These are phyloP conservation scores for Ptychadena robeensis DNA, from an alignment of 2,797 vertebrate species.

Conservation along the genomic window DNA sequence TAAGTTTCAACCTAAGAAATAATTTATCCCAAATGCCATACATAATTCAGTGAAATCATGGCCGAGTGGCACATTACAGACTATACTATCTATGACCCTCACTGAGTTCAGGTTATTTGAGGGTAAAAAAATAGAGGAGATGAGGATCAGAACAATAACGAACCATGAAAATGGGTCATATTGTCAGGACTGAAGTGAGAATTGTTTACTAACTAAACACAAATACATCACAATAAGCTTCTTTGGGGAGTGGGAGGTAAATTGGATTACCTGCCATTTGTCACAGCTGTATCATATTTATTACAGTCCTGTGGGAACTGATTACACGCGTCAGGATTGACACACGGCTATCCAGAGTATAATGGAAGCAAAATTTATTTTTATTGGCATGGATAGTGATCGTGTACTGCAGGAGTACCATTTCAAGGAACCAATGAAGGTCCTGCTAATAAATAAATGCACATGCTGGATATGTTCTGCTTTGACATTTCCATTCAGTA, in stretches of 20 bases:
- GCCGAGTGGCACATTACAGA: neutral
- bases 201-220: slow-evolving; percentile 3
- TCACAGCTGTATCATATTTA: neutral
- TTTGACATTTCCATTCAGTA: neutral
- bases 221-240: slow-evolving; percentile 11
- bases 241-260: neutral
- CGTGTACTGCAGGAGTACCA: neutral
- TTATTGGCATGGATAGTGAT: neutral
- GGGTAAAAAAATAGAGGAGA: neutral
- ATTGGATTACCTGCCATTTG: slow-evolving; percentile 8
- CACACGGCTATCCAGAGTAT: neutral
- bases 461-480: neutral
- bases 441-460: neutral
- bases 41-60: neutral
- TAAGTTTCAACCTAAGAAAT: neutral
- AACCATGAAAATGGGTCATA: neutral
- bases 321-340: neutral
- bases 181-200: neutral
- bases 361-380: neutral
- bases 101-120: neutral
- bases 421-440: neutral
- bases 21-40: neutral
- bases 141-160: neutral
- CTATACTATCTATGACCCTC: neutral
- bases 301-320: neutral